Percentiles rank a stretch among this genome's conserved stretches.
Evolutionary conservation across 1,140 invertebrate genomes (phyloP).

Genomic region (Eufriesea mexicana): DNA sequence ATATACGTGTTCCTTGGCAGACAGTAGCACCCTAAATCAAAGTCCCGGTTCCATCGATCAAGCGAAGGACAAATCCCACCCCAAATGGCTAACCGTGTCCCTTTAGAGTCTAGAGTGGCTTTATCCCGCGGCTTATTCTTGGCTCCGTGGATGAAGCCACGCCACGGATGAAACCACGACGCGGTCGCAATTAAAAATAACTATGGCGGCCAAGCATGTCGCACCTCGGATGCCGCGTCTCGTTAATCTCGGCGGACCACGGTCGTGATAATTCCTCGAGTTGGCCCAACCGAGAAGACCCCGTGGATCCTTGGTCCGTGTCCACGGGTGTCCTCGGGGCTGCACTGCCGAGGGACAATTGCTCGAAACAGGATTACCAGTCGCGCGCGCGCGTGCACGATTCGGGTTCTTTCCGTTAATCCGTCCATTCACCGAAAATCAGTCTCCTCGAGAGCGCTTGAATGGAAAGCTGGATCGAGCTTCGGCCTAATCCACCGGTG

Average conservation of each 20-base stretch:
- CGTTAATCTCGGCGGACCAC: slow-evolving; percentile 23
- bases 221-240: slow-evolving; percentile 3
- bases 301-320: too few species aligned
- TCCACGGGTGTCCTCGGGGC: neutral
- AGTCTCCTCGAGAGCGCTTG: neutral
- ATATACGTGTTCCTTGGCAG: neutral
- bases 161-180: neutral
- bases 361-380: slow-evolving; percentile 7
- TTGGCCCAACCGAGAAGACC: neutral
- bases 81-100: neutral
- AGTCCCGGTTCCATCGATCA: neutral
- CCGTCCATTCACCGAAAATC: slow-evolving; percentile 13
- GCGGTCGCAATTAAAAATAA: slow-evolving; percentile 45
- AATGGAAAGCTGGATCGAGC: neutral
- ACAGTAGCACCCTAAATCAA: neutral
- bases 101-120: neutral
- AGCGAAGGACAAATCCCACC: neutral
- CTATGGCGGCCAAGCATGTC: slow-evolving; percentile 21
- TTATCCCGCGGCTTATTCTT: slow-evolving; percentile 16
- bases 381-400: too few species aligned
- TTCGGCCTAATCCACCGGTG: neutral
- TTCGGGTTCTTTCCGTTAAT: neutral
- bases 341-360: neutral
- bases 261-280: neutral
- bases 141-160: neutral